Conservation (phyloP, 2,113 vertebrate species). For the Passer domesticus region DNA sequence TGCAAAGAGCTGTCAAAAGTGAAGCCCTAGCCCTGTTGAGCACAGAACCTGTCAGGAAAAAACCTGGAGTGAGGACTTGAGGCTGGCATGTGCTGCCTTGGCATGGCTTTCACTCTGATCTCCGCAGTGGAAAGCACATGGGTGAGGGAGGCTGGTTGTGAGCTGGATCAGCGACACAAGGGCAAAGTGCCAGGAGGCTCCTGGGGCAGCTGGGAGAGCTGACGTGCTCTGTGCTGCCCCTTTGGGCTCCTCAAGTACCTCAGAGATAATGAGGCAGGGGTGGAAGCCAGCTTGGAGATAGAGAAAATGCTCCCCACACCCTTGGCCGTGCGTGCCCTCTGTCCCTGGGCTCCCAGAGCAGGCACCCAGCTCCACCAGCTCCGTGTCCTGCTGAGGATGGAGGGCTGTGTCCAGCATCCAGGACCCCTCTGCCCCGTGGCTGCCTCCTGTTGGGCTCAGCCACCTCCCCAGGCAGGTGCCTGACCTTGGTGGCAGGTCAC, state of each 20-base stretch:
- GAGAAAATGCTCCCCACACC: neutral
- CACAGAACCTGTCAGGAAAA: neutral
- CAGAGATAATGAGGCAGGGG: neutral
- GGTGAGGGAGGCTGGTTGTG: neutral
- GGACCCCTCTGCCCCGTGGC: neutral
- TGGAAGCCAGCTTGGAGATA: neutral
- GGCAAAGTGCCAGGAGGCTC: neutral
- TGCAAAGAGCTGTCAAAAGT: slow-evolving; percentile 12
- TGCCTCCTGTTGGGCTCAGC: fast-evolving
- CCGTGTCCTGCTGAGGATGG: fast-evolving
- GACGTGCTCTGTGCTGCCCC: neutral
- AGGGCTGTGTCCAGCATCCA: neutral
- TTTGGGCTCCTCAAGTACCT: neutral
- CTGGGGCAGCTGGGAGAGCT: neutral
- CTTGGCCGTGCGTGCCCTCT: neutral
- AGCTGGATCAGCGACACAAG: neutral
- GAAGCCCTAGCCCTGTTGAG: neutral
- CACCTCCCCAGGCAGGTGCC: neutral
- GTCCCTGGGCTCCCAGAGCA: neutral
- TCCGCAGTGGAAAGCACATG: fast-evolving
- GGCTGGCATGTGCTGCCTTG: neutral
- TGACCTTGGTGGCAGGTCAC: neutral
- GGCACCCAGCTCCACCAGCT: neutral
- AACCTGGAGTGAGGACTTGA: neutral
- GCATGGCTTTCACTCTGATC: neutral